A percentile compares a stretch with the other conserved stretches of the same genome.
Evolutionary conservation across 2,888 invertebrate genomes (phyloP).

Genomic region (Xanthia togata): DNA sequence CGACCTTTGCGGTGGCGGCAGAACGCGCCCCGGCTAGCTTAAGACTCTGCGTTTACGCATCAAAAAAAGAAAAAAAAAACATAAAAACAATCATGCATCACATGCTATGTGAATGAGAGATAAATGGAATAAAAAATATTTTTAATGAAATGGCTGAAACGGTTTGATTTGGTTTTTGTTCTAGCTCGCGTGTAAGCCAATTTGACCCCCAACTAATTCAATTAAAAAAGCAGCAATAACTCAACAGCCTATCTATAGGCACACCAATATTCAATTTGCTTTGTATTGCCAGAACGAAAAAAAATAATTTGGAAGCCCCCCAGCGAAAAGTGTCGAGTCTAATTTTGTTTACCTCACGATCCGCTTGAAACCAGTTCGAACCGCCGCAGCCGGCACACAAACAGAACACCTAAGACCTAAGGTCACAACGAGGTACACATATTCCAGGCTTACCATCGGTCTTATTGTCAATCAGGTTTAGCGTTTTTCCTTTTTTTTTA

Average conservation of each 20-base stretch:
- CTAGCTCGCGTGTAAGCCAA: conserved; percentile 49
- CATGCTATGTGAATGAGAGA: conserved; percentile 47
- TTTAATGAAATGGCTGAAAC: conserved; percentile 53
- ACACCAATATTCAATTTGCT: conserved; percentile 1
- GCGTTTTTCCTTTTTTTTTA: not conserved
- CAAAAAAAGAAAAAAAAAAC: conserved; percentile 60
- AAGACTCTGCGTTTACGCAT: conserved; percentile 86
- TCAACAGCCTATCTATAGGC: conserved; percentile 7
- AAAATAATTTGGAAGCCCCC: conserved; percentile 28
- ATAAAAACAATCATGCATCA: conserved; percentile 64
- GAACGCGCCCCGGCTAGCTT: conserved; percentile 93
- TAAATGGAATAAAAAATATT: conserved; percentile 19
- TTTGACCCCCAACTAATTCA: conserved; percentile 22
- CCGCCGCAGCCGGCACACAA: conserved; percentile 60
- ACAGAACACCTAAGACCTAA: conserved; percentile 62
- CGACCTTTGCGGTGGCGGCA: conserved; percentile 91
- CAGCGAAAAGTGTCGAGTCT: conserved; percentile 39
- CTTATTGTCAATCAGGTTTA: conserved; percentile 26
- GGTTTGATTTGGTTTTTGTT: conserved; percentile 59
- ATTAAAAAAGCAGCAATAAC: conserved; percentile 13
- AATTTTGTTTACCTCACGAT: conserved; percentile 51
- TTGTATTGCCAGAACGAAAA: conserved; percentile 40
- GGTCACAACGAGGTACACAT: conserved; percentile 46
- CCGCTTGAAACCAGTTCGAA: conserved; percentile 59
- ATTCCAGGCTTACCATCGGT: conserved; percentile 21